Evolutionary conservation across 2,888 invertebrate genomes (phyloP), one percentile per base, ranked within the genome.

Genomic region (Lacanobia oleracea): DNA sequence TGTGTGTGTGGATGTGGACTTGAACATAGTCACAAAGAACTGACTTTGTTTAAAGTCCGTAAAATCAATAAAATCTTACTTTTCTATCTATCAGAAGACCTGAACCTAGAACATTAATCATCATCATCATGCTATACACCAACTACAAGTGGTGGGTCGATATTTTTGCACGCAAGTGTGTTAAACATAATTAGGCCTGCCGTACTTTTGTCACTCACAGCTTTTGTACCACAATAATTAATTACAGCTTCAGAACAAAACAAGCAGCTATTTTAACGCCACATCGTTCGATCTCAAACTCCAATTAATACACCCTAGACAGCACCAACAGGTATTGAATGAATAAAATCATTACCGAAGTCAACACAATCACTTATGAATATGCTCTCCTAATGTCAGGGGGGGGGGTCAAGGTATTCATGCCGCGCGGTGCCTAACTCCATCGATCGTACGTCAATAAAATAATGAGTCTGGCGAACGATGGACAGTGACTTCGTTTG

Each of bases 361-460:
- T 33, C 21, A 50, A 43, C n/a, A 73, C 14, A 56, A 50, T 75
- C 40, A 50, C 56, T 16, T 33, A 14, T 21, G 6, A 23, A 43
- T 33, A 50, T 50, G 21, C 10, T n/a, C 14, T 65, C n/a, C 33
- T 14, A 14, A 23, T 43, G 18, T 4, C 21, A 9, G n/a, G 23
- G 43, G 43, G 43, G 43, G 12, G 18, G 18, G 2, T 14, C n/a
- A 12, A 14, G 14, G n/a, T 33, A 51, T 43, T 27, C 16, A 37
- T 12, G 18, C 8, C 3, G 12, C 6, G n/a, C 75, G 5, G 4
- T 37, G 23, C 23, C 45, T 37, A 37, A 53, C 60, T n/a, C n/a
- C 37, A 56, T 74, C 54, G 64, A 72, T 74, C 63, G 27, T 40
- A 27, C 23, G 45, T 37, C 23, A 40, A 48, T 48, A 14, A n/a